Percentiles rank a stretch among this genome's conserved stretches.
Conservation (phyloP, 2,797 vertebrate genomes). For the Neosalanx taihuensis region DNA sequence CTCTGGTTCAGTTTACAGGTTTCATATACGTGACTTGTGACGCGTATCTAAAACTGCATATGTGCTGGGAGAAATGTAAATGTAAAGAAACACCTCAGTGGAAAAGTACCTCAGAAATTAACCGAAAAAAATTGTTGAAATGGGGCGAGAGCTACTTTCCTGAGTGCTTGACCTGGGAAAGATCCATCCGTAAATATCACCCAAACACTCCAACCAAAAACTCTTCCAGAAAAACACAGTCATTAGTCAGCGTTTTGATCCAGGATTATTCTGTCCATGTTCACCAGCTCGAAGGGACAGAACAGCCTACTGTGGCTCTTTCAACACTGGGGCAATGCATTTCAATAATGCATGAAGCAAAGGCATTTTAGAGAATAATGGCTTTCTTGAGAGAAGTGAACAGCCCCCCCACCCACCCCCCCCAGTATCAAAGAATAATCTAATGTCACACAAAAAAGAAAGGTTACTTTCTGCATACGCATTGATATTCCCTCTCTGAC, state of each 20-base stretch:
- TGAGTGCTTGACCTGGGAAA: neutral
- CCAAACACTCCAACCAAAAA: conserved; percentile 20
- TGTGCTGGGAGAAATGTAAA: too few relatives aligned
- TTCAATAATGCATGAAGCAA: conserved; percentile 69
- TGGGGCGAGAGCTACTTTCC: neutral
- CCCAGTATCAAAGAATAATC: conserved; percentile 69
- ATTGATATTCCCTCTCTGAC: conserved; percentile 72
- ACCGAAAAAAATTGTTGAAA: too few relatives aligned
- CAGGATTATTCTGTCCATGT: conserved; percentile 50
- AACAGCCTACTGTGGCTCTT: conserved; percentile 56
- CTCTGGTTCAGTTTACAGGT: neutral
- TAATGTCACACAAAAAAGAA: conserved; percentile 73
- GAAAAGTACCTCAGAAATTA: too few relatives aligned
- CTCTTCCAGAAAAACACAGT: conserved; percentile 5
- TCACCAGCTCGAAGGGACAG: conserved; percentile 48
- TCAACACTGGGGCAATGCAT: conserved; percentile 58
- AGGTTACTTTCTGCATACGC: conserved; percentile 74
- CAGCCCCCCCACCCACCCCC: conserved; percentile 16
- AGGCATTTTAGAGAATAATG: conserved; percentile 70
- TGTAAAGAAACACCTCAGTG: too few relatives aligned
- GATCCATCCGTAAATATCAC: too few relatives aligned
- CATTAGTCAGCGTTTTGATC: conserved; percentile 26
- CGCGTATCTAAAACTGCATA: too few relatives aligned
- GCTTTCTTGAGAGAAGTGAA: conserved; percentile 43
- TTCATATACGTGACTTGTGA: neutral